Conservation (phyloP, 2,888 invertebrate species). For the Sialis lutaria region DNA sequence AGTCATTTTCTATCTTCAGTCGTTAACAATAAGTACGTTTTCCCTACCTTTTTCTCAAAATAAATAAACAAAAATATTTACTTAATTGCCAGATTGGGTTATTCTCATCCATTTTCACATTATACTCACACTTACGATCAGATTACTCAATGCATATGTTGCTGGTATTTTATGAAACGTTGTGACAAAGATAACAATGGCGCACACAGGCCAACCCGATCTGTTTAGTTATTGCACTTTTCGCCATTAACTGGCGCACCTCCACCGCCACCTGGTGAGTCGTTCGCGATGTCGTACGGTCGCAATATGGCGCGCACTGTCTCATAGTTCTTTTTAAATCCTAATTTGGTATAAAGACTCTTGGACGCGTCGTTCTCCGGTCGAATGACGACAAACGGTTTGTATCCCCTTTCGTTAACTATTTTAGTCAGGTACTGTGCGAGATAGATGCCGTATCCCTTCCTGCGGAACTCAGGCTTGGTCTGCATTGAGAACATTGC, state of each 20-base stretch:
- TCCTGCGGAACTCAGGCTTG: conserved; percentile 26
- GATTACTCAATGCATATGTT: no score
- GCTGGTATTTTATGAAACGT: no score
- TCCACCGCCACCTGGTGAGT: conserved; percentile 16
- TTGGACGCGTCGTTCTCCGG: conserved; percentile 78
- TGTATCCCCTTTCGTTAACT: conserved; percentile 56
- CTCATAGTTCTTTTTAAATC: conserved; percentile 63
- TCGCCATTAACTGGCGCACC: not conserved
- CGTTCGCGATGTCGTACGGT: conserved; percentile 26
- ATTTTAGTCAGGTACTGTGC: conserved; percentile 47
- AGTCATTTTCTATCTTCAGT: not conserved
- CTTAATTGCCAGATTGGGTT: no score
- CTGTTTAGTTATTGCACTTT: not conserved
- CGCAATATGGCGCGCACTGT: conserved; percentile 64
- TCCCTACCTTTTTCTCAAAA: not conserved
- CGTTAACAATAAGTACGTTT: not conserved
- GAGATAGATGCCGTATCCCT: conserved; percentile 50
- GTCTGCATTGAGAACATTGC: conserved; percentile 90
- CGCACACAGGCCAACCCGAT: not conserved
- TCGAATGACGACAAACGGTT: conserved; percentile 72
- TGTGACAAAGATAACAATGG: not conserved
- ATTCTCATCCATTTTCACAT: no score
- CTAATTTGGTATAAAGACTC: conserved; percentile 65
- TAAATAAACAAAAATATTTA: not conserved
- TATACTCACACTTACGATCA: no score